Conservation (phyloP, 2,888 invertebrate species). For the Carabus problematicus region DNA sequence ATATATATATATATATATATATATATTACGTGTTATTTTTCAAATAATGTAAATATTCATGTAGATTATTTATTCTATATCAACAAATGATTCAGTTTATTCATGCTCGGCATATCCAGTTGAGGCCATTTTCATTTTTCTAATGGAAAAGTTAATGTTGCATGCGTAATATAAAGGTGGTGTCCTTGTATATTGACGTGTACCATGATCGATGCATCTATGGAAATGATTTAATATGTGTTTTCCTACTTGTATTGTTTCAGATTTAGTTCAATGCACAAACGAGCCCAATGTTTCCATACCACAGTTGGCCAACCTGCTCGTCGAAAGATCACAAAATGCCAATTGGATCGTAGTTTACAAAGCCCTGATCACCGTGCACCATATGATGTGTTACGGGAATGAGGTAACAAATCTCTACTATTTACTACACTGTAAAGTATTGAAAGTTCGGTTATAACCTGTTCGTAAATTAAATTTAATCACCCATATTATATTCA, state of each 20-base stretch:
- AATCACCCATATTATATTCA: too few species aligned
- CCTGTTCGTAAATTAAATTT: too few species aligned
- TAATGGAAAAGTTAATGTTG: too few species aligned
- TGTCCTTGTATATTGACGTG: background rate
- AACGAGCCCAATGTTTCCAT: slow-evolving; percentile 99
- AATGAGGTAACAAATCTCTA: slow-evolving; percentile 84
- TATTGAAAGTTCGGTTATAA: slow-evolving; percentile 10
- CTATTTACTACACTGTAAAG: background rate
- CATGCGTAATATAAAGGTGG: background rate
- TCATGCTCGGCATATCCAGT: too few species aligned
- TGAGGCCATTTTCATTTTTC: background rate
- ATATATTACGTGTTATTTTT: too few species aligned
- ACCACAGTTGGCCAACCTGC: slow-evolving; percentile 97
- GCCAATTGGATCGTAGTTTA: slow-evolving; percentile 99
- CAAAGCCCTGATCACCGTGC: slow-evolving; percentile 96
- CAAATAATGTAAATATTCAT: too few species aligned
- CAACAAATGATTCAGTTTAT: too few species aligned
- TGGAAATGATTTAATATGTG: background rate
- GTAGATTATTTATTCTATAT: too few species aligned
- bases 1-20: too few species aligned
- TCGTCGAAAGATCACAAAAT: slow-evolving; percentile 97
- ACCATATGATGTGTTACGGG: slow-evolving; percentile 99
- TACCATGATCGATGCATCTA: background rate
- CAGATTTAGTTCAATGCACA: slow-evolving; percentile 99
- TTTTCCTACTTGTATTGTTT: slow-evolving; percentile 60